phyloP scores from a whole-genome alignment of 2,888 invertebrate species.

The Pristionchus exspectatus region DNA sequence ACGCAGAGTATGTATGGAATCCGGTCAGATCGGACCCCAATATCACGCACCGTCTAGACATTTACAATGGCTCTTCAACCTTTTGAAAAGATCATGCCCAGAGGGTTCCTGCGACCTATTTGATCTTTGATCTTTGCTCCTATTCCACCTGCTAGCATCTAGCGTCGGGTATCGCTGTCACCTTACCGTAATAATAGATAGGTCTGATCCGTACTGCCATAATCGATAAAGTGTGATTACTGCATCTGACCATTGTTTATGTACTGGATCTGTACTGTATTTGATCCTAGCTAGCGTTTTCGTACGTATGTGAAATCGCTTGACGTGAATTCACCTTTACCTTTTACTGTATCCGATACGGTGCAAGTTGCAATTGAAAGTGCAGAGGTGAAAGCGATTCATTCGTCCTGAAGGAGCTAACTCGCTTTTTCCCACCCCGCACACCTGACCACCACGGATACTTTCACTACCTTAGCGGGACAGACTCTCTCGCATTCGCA shows the following conservation, averaged over 20 bases:
- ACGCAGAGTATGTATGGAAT: too few relatives aligned
- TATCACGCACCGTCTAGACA: too few relatives aligned
- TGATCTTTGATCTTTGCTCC: slow-evolving; percentile 8
- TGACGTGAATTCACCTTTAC: too few relatives aligned
- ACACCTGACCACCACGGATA: neutral
- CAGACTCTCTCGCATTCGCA: neutral
- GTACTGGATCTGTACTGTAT: neutral
- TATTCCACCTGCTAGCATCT: neutral
- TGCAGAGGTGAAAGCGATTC: neutral
- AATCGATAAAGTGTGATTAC: slow-evolving; percentile 9
- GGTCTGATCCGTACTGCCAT: slow-evolving; percentile 21
- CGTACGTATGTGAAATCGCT: too few relatives aligned
- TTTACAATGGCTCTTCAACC: too few relatives aligned
- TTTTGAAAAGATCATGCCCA: too few relatives aligned
- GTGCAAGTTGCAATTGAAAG: neutral
- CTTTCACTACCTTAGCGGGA: slow-evolving; percentile 3
- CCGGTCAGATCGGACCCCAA: too few relatives aligned
- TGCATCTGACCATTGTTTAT: neutral
- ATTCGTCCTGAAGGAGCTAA: neutral
- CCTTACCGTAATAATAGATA: neutral
- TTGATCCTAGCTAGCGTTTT: neutral
- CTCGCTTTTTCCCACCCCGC: neutral
- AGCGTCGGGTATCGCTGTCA: neutral
- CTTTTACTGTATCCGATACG: neutral
- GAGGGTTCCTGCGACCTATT: too few relatives aligned